Evolutionary conservation across 2,797 vertebrate genomes (phyloP).

Genomic region (Centropyge bicolor): DNA sequence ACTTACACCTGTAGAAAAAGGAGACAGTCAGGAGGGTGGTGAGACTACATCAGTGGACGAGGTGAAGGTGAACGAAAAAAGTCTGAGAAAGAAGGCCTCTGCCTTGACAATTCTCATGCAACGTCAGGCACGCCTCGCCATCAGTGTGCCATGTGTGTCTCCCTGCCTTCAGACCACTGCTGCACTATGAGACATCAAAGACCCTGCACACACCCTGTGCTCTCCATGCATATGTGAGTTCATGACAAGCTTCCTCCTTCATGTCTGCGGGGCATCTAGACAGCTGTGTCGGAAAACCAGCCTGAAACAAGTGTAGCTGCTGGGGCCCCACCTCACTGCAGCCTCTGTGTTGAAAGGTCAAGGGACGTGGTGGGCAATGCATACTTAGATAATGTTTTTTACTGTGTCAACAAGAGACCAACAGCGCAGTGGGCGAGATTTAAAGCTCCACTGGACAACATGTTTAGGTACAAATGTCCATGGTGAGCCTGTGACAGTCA

Average conservation of each 20-base stretch:
- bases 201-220: conserved; percentile 25
- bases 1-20: background rate
- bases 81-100: conserved; percentile 25
- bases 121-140: conserved; percentile 17
- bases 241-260: conserved; percentile 50
- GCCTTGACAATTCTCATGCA: conserved; percentile 46
- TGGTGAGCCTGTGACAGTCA: background rate
- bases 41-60: conserved; percentile 10
- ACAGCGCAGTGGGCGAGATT: background rate
- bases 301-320: conserved; percentile 30
- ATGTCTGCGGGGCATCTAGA: conserved; percentile 43
- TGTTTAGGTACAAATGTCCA: background rate
- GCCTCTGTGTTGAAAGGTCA: conserved; percentile 18
- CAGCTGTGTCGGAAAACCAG: conserved; percentile 37
- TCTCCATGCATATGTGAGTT: conserved; percentile 49
- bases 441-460: background rate
- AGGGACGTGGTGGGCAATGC: background rate
- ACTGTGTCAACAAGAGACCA: conserved; percentile 22
- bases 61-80: conserved; percentile 13
- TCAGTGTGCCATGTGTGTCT: conserved; percentile 69
- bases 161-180: conserved; percentile 47
- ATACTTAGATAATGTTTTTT: conserved; percentile 16
- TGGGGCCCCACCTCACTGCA: background rate
- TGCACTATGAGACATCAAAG: conserved; percentile 67
- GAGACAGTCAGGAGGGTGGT: background rate